Percentiles rank a stretch among this genome's conserved stretches.
phyloP scores from a whole-genome alignment of 2,113 vertebrate species.

The Gasterosteus aculeatus region DNA sequence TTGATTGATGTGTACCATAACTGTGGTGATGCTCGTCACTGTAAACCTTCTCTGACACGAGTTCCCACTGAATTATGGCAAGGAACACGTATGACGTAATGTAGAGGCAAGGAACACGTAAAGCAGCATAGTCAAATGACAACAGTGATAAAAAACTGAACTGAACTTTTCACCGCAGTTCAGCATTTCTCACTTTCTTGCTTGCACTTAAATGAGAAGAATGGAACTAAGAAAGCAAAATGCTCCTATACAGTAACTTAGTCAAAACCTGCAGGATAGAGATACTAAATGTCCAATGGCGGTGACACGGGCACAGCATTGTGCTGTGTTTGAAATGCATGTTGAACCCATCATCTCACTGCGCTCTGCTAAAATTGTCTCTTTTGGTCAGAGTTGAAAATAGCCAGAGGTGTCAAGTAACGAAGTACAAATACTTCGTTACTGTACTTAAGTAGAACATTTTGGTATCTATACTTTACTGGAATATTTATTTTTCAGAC shows the following conservation, averaged over 20 bases:
- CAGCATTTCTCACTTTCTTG: too few species aligned
- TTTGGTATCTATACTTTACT: too few species aligned
- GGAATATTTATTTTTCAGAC: too few species aligned
- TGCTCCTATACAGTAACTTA: neutral
- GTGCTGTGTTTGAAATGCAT: neutral
- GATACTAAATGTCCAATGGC: neutral
- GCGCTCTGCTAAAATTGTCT: neutral
- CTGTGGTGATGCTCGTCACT: neutral
- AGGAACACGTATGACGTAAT: constrained; percentile 5
- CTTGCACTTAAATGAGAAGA: too few species aligned
- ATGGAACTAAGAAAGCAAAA: neutral
- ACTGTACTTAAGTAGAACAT: too few species aligned
- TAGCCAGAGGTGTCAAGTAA: too few species aligned
- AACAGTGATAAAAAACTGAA: neutral
- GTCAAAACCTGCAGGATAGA: neutral
- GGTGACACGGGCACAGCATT: constrained; percentile 1
- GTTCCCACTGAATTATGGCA: constrained; percentile 1
- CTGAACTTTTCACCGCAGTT: neutral
- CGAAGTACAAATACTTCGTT: too few species aligned
- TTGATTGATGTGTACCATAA: constrained; percentile 2
- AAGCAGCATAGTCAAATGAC: neutral
- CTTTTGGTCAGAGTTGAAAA: constrained; percentile 31
- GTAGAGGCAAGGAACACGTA: neutral
- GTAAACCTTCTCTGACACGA: neutral
- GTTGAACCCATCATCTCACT: constrained; percentile 5